phyloP scores from a whole-genome alignment of 2,113 vertebrate species.

The Hoplias malabaricus region DNA sequence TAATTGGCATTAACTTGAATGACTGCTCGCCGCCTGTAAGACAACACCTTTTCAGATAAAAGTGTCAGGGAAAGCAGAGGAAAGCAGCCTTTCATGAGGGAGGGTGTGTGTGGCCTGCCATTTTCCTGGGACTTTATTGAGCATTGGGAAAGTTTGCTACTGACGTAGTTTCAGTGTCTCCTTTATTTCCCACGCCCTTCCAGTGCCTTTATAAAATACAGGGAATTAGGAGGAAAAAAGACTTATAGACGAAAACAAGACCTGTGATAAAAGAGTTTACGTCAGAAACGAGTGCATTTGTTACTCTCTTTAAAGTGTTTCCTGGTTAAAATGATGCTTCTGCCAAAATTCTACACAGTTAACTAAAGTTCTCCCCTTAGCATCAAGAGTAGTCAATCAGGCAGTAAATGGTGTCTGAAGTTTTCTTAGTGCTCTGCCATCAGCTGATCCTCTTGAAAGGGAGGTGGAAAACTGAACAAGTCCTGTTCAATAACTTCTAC shows the following conservation, averaged over 20 bases:
- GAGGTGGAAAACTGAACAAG: too few relatives aligned
- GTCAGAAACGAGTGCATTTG: not conserved
- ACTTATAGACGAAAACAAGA: not conserved
- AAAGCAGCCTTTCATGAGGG: not conserved
- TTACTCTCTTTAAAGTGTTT: not conserved
- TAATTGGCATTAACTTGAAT: conserved; percentile 12
- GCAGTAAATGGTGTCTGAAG: too few relatives aligned
- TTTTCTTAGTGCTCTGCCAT: too few relatives aligned
- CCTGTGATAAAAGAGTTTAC: not conserved
- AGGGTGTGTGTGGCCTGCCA: not conserved
- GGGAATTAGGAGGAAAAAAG: not conserved
- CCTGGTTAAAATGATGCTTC: not conserved
- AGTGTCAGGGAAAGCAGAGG: not conserved
- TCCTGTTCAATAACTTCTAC: too few relatives aligned
- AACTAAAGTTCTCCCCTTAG: too few relatives aligned
- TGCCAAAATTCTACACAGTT: not conserved
- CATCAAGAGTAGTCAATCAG: too few relatives aligned
- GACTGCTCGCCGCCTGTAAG: not conserved
- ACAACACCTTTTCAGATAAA: conserved; percentile 25
- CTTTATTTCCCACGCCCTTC: not conserved
- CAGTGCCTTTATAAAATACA: not conserved
- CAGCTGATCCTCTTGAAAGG: too few relatives aligned
- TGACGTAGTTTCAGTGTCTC: not conserved
- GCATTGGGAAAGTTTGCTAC: not conserved
- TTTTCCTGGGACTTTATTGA: not conserved